Percentiles rank a stretch among this genome's conserved stretches.
These are phyloP conservation scores for Cheilinus undulatus DNA, from an alignment of 2,113 vertebrate genomes.

Conservation along the genomic window DNA sequence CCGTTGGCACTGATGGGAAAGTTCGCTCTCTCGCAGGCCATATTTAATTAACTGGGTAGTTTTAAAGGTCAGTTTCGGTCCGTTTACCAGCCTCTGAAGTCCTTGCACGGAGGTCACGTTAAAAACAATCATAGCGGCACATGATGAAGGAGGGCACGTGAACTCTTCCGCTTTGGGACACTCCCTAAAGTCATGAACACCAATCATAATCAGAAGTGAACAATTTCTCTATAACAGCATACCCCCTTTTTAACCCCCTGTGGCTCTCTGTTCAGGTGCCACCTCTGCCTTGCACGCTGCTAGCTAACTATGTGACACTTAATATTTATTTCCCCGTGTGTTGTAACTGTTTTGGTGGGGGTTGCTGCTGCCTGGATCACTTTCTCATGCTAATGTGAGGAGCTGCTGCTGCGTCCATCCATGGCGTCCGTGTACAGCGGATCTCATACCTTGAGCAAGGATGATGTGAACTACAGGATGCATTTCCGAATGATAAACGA, in stretches of 20 bases:
- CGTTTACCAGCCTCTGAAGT: not conserved
- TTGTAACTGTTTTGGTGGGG: not conserved
- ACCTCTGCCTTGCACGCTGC: not conserved
- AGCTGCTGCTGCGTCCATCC: slow-evolving; percentile 52
- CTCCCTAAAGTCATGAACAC: slow-evolving; percentile 40
- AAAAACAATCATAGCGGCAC: slow-evolving; percentile 19
- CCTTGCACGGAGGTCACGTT: slow-evolving; percentile 40
- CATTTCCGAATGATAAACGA: slow-evolving; percentile 99
- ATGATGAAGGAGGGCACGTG: slow-evolving; percentile 16
- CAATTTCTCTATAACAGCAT: slow-evolving; percentile 3
- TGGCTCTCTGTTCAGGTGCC: not conserved
- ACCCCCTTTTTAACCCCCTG: slow-evolving; percentile 3
- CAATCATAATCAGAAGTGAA: slow-evolving; percentile 56
- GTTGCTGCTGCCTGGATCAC: slow-evolving; percentile 3
- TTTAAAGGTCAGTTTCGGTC: not conserved
- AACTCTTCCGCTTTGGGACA: slow-evolving; percentile 60
- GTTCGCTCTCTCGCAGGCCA: no score
- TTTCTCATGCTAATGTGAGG: slow-evolving; percentile 31
- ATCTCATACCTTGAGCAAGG: slow-evolving; percentile 92
- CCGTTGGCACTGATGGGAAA: no score
- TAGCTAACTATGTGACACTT: slow-evolving; percentile 7
- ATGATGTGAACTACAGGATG: slow-evolving; percentile 96
- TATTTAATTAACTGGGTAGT: not conserved
- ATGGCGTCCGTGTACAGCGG: slow-evolving; percentile 89
- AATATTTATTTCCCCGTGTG: not conserved